A percentile compares a stretch with the other conserved stretches of the same genome.
These are phyloP conservation scores for rabbit (Oryctolagus cuniculus) DNA, from an alignment of 2,113 vertebrate species.

Conservation along the genomic window DNA sequence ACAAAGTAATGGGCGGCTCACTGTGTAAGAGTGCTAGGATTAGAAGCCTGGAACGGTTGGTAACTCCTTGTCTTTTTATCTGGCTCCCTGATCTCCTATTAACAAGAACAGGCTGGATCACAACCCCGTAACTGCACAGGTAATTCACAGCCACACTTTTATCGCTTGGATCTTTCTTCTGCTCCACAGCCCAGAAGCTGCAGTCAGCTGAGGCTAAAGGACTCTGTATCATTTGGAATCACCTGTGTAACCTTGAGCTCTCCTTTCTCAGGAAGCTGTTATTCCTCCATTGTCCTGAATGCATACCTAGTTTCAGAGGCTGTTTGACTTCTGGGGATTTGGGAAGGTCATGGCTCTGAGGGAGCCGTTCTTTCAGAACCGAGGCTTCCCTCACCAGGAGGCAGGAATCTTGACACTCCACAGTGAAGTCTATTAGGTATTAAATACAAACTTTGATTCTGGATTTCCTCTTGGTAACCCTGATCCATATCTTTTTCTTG, in stretches of 20 bases:
- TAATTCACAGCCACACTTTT: conserved; percentile 34
- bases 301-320: conserved; percentile 57
- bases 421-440: background rate
- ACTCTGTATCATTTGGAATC: conserved; percentile 78
- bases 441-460: conserved; percentile 22
- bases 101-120: conserved; percentile 59
- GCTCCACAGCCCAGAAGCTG: conserved; percentile 56
- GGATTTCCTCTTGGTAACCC: conserved; percentile 38
- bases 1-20: conserved; percentile 47
- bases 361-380: conserved; percentile 12
- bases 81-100: background rate
- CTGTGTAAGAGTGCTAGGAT: conserved; percentile 2
- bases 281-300: conserved; percentile 58
- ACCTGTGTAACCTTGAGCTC: conserved; percentile 61
- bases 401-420: background rate
- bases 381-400: conserved; percentile 20
- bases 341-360: background rate
- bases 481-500: background rate
- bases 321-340: background rate
- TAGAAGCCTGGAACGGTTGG: conserved; percentile 53
- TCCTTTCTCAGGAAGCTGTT: conserved; percentile 69
- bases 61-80: background rate
- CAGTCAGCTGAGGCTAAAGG: conserved; percentile 72
- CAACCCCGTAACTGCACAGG: background rate
- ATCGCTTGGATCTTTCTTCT: conserved; percentile 64